Conservation (phyloP, 30 jellyfish, hydroid and myxozoan genomes). For the Hydra vulgaris region DNA sequence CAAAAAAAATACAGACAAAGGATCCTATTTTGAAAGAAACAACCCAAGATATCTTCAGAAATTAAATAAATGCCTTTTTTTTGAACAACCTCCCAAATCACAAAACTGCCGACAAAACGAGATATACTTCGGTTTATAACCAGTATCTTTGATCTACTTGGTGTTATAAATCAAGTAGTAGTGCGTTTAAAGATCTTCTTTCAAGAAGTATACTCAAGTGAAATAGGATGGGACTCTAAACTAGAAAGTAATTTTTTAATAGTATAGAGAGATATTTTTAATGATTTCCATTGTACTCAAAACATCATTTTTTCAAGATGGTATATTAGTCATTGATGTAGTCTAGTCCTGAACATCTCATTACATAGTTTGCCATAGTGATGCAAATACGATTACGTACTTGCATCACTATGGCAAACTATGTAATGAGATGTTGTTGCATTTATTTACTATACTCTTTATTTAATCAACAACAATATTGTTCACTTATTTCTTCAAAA, state of each 20-base stretch:
- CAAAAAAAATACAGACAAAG: background rate
- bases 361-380: background rate
- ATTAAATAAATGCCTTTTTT: background rate
- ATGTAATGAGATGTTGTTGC: too few relatives aligned
- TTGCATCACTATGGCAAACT: too few relatives aligned
- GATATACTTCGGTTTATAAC: background rate
- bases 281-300: background rate
- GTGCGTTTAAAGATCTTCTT: background rate
- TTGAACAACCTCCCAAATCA: background rate
- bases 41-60: background rate
- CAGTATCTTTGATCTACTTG: background rate
- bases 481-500: background rate
- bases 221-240: background rate
- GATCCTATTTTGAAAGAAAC: background rate
- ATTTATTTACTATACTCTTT: background rate
- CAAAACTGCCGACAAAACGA: conserved; percentile 13
- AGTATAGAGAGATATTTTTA: background rate
- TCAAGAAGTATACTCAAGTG: background rate
- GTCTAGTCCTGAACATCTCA: background rate
- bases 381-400: background rate
- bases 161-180: background rate
- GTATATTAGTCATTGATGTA: background rate
- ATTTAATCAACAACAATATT: background rate
- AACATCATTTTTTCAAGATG: background rate
- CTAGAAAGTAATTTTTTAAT: background rate